Conservation (phyloP, 2,113 vertebrate species). For the Hemicordylus capensis region DNA sequence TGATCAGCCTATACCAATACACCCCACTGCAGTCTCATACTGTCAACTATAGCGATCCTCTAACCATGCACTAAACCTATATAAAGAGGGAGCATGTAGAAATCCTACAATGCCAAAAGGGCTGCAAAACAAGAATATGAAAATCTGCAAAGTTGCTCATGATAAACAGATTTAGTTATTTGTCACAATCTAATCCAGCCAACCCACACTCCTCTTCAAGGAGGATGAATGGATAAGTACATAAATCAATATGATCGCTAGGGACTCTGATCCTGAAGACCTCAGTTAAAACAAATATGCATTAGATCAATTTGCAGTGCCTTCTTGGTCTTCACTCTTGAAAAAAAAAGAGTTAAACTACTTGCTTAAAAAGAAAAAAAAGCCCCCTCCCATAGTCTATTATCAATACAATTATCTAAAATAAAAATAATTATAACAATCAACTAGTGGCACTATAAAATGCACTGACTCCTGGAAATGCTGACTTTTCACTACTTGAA, state of each 20-base stretch:
- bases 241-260: not conserved
- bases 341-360: not conserved
- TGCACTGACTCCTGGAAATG: slow-evolving; percentile 1
- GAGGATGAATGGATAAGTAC: not conserved
- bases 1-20: not conserved
- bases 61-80: not conserved
- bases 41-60: too few relatives aligned
- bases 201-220: not conserved
- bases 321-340: not conserved
- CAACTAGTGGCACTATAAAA: slow-evolving; percentile 13
- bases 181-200: not conserved
- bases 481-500: slow-evolving; percentile 30
- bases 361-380: not conserved
- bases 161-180: not conserved
- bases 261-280: too few relatives aligned
- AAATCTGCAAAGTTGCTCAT: not conserved
- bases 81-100: too few relatives aligned
- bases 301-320: not conserved
- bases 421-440: not conserved
- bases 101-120: not conserved
- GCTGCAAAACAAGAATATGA: not conserved
- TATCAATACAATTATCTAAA: not conserved
- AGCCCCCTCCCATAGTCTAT: too few relatives aligned
- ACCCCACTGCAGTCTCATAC: not conserved
- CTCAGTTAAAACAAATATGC: not conserved